phyloP scores from a whole-genome alignment of 2,113 vertebrate species.

The Narcine bancroftii region DNA sequence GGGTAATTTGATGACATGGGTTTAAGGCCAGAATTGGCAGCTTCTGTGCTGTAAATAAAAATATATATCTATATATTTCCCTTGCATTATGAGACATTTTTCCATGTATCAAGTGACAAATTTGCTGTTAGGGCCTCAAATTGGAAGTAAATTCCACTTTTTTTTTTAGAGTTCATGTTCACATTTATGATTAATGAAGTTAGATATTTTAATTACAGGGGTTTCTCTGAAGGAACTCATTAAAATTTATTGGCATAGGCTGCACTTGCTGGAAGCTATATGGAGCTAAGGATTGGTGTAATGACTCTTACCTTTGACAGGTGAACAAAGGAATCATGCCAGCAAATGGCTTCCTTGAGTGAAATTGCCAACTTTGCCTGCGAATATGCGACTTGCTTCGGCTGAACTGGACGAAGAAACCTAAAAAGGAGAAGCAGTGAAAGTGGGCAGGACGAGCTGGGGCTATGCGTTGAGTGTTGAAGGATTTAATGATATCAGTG shows the following conservation, averaged over 20 bases:
- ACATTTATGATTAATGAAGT: slow-evolving; percentile 13
- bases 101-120: no score
- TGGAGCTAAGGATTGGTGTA: background rate
- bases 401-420: background rate
- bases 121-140: background rate
- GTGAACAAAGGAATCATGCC: background rate
- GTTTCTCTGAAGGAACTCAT: background rate
- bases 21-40: no score
- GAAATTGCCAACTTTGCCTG: background rate
- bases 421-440: background rate
- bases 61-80: no score
- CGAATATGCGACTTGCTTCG: background rate
- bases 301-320: slow-evolving; percentile 7
- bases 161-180: background rate
- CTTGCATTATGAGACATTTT: background rate
- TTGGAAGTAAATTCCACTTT: slow-evolving; percentile 10
- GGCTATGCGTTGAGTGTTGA: background rate
- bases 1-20: no score
- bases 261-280: background rate
- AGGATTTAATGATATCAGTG: background rate
- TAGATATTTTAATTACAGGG: background rate
- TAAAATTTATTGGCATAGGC: background rate
- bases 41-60: no score
- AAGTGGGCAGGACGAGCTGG: background rate
- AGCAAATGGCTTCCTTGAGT: background rate